These are phyloP conservation scores for Odontamblyopus lacepedii DNA, from an alignment of 2,797 vertebrate species.

Conservation along the genomic window DNA sequence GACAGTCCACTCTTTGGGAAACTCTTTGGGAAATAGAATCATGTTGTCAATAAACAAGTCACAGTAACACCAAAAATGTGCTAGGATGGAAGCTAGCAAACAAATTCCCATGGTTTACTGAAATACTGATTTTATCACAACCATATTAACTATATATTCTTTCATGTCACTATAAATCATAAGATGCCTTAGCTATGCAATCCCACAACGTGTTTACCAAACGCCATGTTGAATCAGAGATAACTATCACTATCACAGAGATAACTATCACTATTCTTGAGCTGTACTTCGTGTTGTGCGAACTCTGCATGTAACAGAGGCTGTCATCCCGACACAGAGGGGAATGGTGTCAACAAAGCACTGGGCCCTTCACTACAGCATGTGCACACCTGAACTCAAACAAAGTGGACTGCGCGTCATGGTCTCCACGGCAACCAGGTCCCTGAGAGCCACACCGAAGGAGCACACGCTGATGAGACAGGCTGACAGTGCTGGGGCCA, in stretches of 20 bases:
- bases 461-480: slow-evolving; percentile 76
- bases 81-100: too few relatives aligned
- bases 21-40: too few relatives aligned
- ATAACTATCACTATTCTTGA: slow-evolving; percentile 21
- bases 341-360: slow-evolving; percentile 55
- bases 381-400: slow-evolving; percentile 75
- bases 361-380: slow-evolving; percentile 55
- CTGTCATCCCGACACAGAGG: slow-evolving; percentile 45
- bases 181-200: slow-evolving; percentile 13
- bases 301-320: slow-evolving; percentile 47
- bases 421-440: slow-evolving; percentile 61
- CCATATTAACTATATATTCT: neutral
- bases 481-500: slow-evolving; percentile 71
- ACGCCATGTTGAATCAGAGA: slow-evolving; percentile 23
- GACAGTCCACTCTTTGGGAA: too few relatives aligned
- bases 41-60: too few relatives aligned
- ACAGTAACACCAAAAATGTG: too few relatives aligned
- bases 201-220: slow-evolving; percentile 37
- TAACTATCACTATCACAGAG: slow-evolving; percentile 10
- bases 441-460: slow-evolving; percentile 59
- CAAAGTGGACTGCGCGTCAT: slow-evolving; percentile 74
- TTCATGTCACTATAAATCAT: slow-evolving; percentile 4
- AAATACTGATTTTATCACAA: too few relatives aligned
- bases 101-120: too few relatives aligned
- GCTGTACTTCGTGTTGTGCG: slow-evolving; percentile 10